phyloP scores from a whole-genome alignment of 2,888 invertebrate species.

The Myopa testacea region DNA sequence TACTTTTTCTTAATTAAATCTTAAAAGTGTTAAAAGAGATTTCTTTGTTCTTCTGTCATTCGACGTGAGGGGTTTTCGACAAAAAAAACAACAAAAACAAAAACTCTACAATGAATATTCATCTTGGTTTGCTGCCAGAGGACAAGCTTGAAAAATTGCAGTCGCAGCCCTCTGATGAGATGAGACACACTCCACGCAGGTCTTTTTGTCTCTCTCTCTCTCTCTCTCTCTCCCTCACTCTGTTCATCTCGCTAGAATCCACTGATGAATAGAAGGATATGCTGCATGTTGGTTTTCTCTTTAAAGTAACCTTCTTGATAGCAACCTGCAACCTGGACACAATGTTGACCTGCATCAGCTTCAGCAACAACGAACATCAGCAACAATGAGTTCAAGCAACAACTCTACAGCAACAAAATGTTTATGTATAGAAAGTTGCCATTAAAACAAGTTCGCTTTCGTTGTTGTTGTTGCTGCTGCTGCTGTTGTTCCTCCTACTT shows the following conservation, averaged over 20 bases:
- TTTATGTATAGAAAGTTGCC: neutral
- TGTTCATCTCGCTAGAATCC: slow-evolving; percentile 2
- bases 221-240: neutral
- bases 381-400: too few species aligned
- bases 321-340: neutral
- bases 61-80: neutral
- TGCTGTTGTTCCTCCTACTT: neutral
- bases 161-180: neutral
- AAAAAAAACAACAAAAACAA: neutral
- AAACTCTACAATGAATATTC: neutral
- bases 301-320: neutral
- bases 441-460: slow-evolving; percentile 20
- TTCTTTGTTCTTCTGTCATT: neutral
- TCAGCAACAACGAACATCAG: neutral
- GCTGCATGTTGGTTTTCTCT: neutral
- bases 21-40: neutral
- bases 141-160: slow-evolving; percentile 16
- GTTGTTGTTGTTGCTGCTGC: neutral
- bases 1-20: too few species aligned
- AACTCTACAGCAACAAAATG: neutral
- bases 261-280: neutral
- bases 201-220: neutral
- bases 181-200: neutral
- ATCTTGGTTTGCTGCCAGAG: slow-evolving; percentile 4
- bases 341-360: neutral